Base-by-base conservation (phyloP, 2,113 vertebrate genomes). In the Eulacestoma nigropectus region DNA sequence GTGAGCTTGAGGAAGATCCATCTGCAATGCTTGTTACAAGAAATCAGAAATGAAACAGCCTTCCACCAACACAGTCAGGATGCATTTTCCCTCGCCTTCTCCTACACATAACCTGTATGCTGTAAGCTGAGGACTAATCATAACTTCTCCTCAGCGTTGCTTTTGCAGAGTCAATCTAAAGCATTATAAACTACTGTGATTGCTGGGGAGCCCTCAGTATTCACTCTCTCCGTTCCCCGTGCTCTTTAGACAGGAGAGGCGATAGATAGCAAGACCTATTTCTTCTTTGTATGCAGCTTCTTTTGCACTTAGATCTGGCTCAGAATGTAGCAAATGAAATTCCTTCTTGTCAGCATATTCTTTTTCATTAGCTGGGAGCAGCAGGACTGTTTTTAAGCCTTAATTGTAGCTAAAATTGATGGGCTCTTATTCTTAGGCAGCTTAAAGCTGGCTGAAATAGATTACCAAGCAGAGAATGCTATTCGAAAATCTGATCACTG, bases 291-390 rank as follows among this genome's bases (percentile, higher is more conserved):
- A 41, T 1, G 0, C 29, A 79, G n/a, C 26, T 42, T 83, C 41
- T 65, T 67, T 29, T 76, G 42, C 37, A 1, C 37, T 85, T 76
- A 49, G 42, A 87, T 30, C 23, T 77, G 35, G 20, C 53, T 89
- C 57, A 87, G 65, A 78, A 25, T 44, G 22, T 69, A 87, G 47
- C 47, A 90, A 89, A 79, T 87, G 6, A 93, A 77, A 85, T 84
- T 87, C 47, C 27, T 91, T 77, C 93, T 44, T 91, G 50, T 91
- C 84, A 87, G 72, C 50, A 55, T 87, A 77, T 80, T 76, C 55
- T 84, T 13, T 78, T 92, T 95, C 67, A 87, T 94, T 90, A 95
- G 29, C 13, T 94, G 89, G 78, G 82, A 93, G 70, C 70, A 91
- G 59, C 4, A 6, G 33, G 13, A 63, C 49, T 87, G 46, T 29